These are phyloP conservation scores for Platyura marginata DNA, from an alignment of 1,140 invertebrate species.

Conservation along the genomic window DNA sequence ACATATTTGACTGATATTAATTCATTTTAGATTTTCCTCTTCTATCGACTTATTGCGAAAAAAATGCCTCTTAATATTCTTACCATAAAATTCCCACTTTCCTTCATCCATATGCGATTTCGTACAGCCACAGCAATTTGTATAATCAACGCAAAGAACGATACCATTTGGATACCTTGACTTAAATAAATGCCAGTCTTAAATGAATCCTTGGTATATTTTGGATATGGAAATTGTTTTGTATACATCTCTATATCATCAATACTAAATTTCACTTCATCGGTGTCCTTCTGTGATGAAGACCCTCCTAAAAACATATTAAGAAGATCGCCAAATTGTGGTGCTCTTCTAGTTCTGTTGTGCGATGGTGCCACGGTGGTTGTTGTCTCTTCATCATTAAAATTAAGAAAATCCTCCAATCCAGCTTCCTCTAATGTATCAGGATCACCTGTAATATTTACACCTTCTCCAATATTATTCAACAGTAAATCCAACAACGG, in stretches of 20 bases:
- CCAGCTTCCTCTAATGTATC: neutral
- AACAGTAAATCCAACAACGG: neutral
- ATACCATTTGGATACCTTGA: conserved; percentile 37
- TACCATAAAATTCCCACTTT: conserved; percentile 45
- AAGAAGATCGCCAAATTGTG: neutral
- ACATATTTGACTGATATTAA: too few species aligned
- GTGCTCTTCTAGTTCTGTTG: neutral
- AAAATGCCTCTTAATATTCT: conserved; percentile 4
- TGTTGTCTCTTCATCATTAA: neutral
- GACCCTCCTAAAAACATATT: neutral
- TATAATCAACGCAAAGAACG: conserved; percentile 40
- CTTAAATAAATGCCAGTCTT: conserved; percentile 41
- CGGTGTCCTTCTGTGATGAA: neutral
- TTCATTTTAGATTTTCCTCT: neutral
- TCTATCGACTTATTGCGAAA: conserved; percentile 1
- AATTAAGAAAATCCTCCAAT: neutral
- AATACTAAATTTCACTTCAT: conserved; percentile 4
- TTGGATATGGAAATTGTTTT: conserved; percentile 46
- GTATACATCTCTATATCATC: conserved; percentile 34
- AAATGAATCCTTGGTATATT: conserved; percentile 40
- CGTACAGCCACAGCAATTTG: conserved; percentile 37
- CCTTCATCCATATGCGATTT: conserved; percentile 41
- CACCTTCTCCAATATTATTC: neutral
- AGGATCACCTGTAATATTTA: neutral
- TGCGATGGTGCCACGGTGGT: neutral